These are phyloP conservation scores for Brachypterus glaber DNA, from an alignment of 2,888 invertebrate species.

Conservation along the genomic window DNA sequence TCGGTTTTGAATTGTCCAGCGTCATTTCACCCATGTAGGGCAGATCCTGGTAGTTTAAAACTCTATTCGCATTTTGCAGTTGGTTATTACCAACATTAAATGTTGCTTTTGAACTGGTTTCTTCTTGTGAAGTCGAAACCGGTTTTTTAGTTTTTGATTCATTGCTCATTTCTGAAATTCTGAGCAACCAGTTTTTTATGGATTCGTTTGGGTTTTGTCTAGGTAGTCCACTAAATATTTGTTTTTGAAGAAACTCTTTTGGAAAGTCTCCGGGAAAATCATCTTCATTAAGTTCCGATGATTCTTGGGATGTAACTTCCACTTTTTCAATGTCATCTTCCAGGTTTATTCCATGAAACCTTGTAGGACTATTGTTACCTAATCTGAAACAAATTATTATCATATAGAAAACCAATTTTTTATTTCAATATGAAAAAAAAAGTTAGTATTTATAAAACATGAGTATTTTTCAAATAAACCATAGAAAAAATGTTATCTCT, in stretches of 20 bases:
- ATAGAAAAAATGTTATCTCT: too few species aligned
- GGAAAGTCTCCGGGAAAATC: conserved; percentile 10
- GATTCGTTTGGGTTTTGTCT: conserved; percentile 49
- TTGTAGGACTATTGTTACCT: conserved; percentile 11
- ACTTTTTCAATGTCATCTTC: conserved; percentile 38
- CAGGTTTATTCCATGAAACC: conserved; percentile 31
- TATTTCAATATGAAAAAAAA: too few species aligned
- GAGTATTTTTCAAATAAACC: too few species aligned
- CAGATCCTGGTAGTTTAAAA: conserved; percentile 69
- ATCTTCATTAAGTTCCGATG: conserved; percentile 24
- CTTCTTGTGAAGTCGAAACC: too few species aligned
- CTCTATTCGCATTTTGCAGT: conserved; percentile 30
- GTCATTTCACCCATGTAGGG: conserved; percentile 93
- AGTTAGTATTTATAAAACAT: too few species aligned
- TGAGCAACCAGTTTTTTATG: conserved; percentile 65
- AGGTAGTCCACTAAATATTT: conserved; percentile 31
- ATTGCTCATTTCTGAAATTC: conserved; percentile 63
- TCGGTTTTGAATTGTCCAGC: conserved; percentile 74
- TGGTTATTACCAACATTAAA: conserved; percentile 28
- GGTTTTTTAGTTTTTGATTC: conserved; percentile 33
- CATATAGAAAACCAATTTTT: too few species aligned
- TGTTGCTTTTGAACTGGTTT: conserved; percentile 22
- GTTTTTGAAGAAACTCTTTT: conserved; percentile 6
- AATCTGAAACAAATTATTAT: conserved; percentile 14
- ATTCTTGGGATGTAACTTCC: conserved; percentile 33